These are phyloP conservation scores for Myotis brandtii DNA, from an alignment of 2,113 vertebrate genomes.

Conservation along the genomic window DNA sequence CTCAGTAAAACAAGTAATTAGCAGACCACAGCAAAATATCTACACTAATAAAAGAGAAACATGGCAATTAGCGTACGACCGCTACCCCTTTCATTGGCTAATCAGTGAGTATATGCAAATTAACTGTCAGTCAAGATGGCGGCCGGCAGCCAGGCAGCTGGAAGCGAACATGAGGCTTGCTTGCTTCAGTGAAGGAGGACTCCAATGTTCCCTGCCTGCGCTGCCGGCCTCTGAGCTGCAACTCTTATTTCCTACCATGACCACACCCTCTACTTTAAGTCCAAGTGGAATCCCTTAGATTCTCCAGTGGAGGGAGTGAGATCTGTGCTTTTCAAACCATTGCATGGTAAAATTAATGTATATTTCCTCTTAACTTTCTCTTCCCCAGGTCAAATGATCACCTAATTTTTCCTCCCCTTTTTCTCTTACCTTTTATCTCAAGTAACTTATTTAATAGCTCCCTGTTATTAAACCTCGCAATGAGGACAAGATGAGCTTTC, in stretches of 20 bases:
- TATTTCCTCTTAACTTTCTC: neutral
- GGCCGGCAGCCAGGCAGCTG: too few relatives aligned
- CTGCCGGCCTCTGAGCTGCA: too few relatives aligned
- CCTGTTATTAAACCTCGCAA: neutral
- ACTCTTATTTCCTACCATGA: neutral
- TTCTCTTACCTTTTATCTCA: neutral
- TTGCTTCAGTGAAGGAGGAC: too few relatives aligned
- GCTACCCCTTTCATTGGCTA: too few relatives aligned
- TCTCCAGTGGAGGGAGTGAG: neutral
- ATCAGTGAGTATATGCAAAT: too few relatives aligned
- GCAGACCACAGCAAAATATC: slow-evolving; percentile 90
- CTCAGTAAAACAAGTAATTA: slow-evolving; percentile 87
- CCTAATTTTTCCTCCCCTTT: neutral
- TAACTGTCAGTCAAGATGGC: too few relatives aligned
- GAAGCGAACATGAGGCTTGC: too few relatives aligned
- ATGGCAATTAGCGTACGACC: too few relatives aligned
- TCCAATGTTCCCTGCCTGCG: too few relatives aligned
- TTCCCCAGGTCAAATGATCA: neutral
- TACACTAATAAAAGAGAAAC: too few relatives aligned
- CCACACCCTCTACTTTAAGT: neutral
- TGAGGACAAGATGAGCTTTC: neutral
- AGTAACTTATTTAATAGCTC: neutral
- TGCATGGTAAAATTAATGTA: neutral
- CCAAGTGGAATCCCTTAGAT: neutral
- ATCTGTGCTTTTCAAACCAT: neutral